Percentiles rank a stretch among this genome's conserved stretches.
Evolutionary conservation across 2,797 vertebrate genomes (phyloP).

Genomic region (Antennarius maculatus): DNA sequence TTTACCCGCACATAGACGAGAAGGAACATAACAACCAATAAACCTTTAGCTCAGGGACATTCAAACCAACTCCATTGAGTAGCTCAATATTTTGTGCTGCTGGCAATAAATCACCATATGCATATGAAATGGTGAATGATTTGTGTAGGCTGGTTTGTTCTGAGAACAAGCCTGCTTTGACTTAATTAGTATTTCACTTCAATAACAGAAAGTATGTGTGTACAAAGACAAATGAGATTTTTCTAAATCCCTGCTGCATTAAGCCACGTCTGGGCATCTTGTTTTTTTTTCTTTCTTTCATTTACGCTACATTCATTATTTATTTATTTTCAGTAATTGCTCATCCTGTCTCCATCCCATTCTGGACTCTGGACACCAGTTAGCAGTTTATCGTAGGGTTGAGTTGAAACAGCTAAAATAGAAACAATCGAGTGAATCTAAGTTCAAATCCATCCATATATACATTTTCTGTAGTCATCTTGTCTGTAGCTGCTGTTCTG

Average conservation of each 20-base stretch:
- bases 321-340: too few relatives aligned
- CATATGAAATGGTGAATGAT: slow-evolving; percentile 54
- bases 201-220: slow-evolving; percentile 1
- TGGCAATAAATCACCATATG: slow-evolving; percentile 59
- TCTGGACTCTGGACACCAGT: too few relatives aligned
- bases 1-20: slow-evolving; percentile 60
- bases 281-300: too few relatives aligned
- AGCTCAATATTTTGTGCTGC: slow-evolving; percentile 68
- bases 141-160: slow-evolving; percentile 34
- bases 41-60: slow-evolving; percentile 67
- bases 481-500: too few relatives aligned
- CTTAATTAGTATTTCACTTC: slow-evolving; percentile 19
- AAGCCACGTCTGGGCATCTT: not conserved
- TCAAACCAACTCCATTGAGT: slow-evolving; percentile 48
- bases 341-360: too few relatives aligned
- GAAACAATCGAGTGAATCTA: too few relatives aligned
- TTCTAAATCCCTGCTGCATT: not conserved
- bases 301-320: too few relatives aligned
- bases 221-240: not conserved
- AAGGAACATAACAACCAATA: slow-evolving; percentile 62
- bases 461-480: too few relatives aligned
- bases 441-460: too few relatives aligned
- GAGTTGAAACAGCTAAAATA: too few relatives aligned
- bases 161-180: slow-evolving; percentile 36
- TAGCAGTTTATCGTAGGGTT: too few relatives aligned